phyloP scores from a whole-genome alignment of 2,888 invertebrate species.

The Drosophila greeni region DNA sequence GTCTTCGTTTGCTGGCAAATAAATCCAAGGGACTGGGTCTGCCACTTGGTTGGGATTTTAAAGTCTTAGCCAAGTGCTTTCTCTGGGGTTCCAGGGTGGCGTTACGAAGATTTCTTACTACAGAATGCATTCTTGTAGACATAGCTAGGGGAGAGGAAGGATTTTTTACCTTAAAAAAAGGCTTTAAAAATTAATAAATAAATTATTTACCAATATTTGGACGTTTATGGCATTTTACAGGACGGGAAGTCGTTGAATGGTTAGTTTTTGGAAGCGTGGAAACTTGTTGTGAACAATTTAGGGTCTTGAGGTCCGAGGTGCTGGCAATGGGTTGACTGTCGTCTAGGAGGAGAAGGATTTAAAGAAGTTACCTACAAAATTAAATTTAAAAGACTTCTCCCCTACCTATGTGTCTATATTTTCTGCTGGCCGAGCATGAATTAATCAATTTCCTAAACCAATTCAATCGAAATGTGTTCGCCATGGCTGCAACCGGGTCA shows the following conservation, averaged over 20 bases:
- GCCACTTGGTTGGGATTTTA: neutral
- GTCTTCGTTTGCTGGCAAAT: no score
- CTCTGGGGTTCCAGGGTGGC: neutral
- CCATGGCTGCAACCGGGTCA: constrained; percentile 10
- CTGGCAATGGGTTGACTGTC: neutral
- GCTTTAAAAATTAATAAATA: no score
- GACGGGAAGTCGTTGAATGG: no score
- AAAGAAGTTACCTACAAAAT: no score
- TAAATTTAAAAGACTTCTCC: no score
- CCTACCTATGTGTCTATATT: neutral
- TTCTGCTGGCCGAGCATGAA: neutral
- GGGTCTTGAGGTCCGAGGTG: neutral
- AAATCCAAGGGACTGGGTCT: no score
- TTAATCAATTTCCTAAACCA: constrained; percentile 9
- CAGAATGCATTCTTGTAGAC: neutral
- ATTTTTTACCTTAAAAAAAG: neutral
- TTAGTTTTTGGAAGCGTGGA: neutral
- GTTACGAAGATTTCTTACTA: neutral
- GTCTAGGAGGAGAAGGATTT: neutral
- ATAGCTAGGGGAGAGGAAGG: neutral
- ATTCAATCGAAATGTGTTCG: constrained; percentile 3
- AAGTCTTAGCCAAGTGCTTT: neutral
- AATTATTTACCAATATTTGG: neutral
- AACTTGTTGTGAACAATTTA: no score
- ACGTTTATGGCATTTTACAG: neutral